Conservation (phyloP, 2,888 invertebrate species). For the Perdita meconis region DNA sequence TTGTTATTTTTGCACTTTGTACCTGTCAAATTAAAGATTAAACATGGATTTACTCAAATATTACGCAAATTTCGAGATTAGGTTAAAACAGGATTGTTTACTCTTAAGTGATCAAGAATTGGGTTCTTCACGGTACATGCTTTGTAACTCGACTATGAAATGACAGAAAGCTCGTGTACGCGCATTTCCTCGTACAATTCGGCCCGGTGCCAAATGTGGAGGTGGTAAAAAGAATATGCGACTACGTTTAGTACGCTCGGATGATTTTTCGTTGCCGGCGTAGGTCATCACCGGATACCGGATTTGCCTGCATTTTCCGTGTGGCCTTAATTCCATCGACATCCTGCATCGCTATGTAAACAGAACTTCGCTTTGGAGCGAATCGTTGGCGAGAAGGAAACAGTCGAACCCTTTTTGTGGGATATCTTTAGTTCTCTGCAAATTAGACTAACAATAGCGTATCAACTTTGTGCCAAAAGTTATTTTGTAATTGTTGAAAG, state of each 20-base stretch:
- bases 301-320: conserved; percentile 32
- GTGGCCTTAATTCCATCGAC: conserved; percentile 46
- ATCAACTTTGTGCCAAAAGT: too few relatives aligned
- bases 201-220: conserved; percentile 42
- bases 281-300: conserved; percentile 30
- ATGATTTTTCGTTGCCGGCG: conserved; percentile 26
- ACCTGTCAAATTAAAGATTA: too few relatives aligned
- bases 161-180: background rate
- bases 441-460: background rate
- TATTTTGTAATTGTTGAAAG: too few relatives aligned
- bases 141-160: conserved; percentile 8
- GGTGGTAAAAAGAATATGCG: conserved; percentile 27
- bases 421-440: background rate
- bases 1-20: too few relatives aligned
- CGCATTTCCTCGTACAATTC: conserved; percentile 21
- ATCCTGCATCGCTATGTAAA: background rate
- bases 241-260: conserved; percentile 45
- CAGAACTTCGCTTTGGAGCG: too few relatives aligned
- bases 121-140: too few relatives aligned
- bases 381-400: conserved; percentile 3
- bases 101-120: too few relatives aligned
- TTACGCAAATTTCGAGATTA: too few relatives aligned
- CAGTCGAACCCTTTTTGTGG: background rate
- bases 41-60: too few relatives aligned
- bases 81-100: too few relatives aligned